Conservation (phyloP, 2,113 vertebrate species). For the Sylvia atricapilla region DNA sequence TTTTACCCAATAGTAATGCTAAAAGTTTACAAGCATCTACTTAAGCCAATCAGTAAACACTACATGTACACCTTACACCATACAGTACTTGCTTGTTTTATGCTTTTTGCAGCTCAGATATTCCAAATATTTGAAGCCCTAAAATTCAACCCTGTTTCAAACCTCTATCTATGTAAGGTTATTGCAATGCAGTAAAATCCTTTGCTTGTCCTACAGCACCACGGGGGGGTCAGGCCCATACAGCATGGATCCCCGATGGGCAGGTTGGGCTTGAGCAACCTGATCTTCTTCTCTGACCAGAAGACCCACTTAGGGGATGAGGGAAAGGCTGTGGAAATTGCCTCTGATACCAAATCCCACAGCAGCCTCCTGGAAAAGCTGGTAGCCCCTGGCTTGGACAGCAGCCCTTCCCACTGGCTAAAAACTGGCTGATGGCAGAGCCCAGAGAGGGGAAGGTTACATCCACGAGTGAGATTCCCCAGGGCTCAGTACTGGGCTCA, state of each 20-base stretch:
- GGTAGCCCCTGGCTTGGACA: neutral
- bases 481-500: neutral
- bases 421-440: neutral
- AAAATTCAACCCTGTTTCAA: neutral
- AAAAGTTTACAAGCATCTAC: neutral
- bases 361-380: neutral
- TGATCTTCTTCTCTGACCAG: neutral
- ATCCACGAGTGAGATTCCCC: neutral
- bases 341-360: neutral
- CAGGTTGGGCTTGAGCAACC: neutral
- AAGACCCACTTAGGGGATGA: rapidly evolving
- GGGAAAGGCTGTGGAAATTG: neutral
- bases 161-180: neutral
- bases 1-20: neutral
- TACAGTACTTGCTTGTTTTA: neutral
- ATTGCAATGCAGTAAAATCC: neutral
- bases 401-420: neutral
- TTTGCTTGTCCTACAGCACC: neutral
- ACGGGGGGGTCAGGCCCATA: neutral
- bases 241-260: neutral
- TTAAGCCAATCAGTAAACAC: neutral
- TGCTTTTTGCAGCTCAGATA: neutral
- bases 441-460: neutral
- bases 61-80: neutral
- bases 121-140: neutral